These are phyloP conservation scores for Xestia c-nigrum DNA, from an alignment of 2,888 invertebrate species.

Conservation along the genomic window DNA sequence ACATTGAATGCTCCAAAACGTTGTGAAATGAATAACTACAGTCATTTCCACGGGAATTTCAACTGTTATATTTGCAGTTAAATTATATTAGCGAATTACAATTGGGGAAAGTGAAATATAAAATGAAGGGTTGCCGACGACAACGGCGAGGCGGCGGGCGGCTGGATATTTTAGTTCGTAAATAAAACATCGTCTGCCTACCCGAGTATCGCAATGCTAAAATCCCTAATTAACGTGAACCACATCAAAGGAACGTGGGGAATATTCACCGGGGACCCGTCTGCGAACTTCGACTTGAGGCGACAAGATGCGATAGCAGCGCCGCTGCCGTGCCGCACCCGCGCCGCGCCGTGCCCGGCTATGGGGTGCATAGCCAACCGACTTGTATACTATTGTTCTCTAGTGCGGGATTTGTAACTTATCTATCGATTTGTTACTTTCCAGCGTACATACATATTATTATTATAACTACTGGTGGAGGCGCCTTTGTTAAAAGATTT, in stretches of 20 bases:
- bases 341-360: conserved; percentile 32
- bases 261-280: conserved; percentile 75
- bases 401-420: conserved; percentile 35
- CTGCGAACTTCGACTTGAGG: conserved; percentile 78
- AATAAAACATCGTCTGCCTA: conserved; percentile 67
- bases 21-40: conserved; percentile 49
- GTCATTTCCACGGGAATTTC: conserved; percentile 18
- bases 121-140: conserved; percentile 14
- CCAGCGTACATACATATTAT: neutral
- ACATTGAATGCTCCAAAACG: conserved; percentile 69
- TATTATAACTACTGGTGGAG: neutral
- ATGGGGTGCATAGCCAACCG: conserved; percentile 67
- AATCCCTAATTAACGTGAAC: conserved; percentile 75
- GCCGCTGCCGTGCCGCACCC: conserved; percentile 17
- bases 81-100: conserved; percentile 38
- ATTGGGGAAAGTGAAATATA: conserved; percentile 18
- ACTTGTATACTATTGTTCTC: conserved; percentile 49
- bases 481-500: conserved; percentile 11
- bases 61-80: conserved; percentile 19
- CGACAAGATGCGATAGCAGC: conserved; percentile 75
- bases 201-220: conserved; percentile 67
- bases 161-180: conserved; percentile 63
- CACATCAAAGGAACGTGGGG: conserved; percentile 70
- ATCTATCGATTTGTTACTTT: conserved; percentile 37
- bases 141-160: neutral